These are phyloP conservation scores for Pseudonaja textilis DNA, from an alignment of 2,113 vertebrate species.

Conservation along the genomic window DNA sequence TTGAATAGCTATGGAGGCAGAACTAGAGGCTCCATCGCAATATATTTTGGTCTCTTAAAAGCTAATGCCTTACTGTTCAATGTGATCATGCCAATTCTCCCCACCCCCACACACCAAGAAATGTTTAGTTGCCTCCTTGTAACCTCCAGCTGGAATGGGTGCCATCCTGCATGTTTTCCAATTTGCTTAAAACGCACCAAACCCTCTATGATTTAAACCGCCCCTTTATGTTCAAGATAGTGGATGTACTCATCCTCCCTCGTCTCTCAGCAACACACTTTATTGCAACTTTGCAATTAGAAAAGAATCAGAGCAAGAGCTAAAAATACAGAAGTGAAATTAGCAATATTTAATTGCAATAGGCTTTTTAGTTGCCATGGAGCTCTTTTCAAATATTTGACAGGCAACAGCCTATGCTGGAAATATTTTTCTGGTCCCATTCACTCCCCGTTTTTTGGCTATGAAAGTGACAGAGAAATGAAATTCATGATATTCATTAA, in stretches of 20 bases:
- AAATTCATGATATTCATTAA: background rate
- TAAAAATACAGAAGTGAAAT: constrained; percentile 30
- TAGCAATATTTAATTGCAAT: constrained; percentile 33
- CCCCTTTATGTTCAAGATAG: background rate
- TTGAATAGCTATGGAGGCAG: background rate
- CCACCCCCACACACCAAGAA: background rate
- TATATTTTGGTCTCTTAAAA: background rate
- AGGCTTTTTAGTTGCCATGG: constrained; percentile 24
- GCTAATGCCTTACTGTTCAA: too few relatives aligned
- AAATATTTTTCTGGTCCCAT: background rate
- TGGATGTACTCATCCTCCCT: background rate
- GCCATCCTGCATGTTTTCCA: background rate
- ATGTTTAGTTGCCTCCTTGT: background rate
- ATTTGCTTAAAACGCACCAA: background rate
- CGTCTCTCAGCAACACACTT: background rate
- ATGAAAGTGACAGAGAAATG: background rate
- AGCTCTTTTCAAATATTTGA: constrained; percentile 6
- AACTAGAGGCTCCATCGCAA: background rate
- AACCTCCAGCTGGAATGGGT: background rate
- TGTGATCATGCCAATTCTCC: background rate
- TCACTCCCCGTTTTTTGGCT: background rate
- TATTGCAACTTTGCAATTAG: constrained; percentile 16
- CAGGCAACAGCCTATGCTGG: background rate
- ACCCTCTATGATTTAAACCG: background rate
- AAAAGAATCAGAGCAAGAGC: constrained; percentile 18